phyloP scores from a whole-genome alignment of 2,113 vertebrate species.

The Bucco capensis region DNA sequence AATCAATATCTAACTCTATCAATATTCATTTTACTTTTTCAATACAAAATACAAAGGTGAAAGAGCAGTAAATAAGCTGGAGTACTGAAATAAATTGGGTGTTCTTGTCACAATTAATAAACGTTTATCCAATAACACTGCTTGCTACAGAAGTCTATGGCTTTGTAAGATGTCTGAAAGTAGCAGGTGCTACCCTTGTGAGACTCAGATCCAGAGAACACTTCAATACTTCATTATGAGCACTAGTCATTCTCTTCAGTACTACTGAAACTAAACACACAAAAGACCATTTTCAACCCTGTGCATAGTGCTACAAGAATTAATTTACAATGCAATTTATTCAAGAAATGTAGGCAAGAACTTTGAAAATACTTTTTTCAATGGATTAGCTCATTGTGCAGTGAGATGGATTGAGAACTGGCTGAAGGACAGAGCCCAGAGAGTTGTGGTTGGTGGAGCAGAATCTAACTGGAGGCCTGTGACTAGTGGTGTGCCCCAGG shows the following conservation, averaged over 20 bases:
- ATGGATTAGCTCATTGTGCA: neutral
- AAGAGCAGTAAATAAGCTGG: slow-evolving; percentile 81
- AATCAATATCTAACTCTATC: slow-evolving; percentile 82
- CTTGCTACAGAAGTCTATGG: slow-evolving; percentile 47
- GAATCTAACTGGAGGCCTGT: no score
- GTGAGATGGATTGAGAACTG: no score
- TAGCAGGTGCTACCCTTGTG: slow-evolving; percentile 18
- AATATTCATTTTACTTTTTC: slow-evolving; percentile 85
- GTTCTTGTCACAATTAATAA: slow-evolving; percentile 85
- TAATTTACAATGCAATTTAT: neutral
- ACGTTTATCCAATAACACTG: slow-evolving; percentile 70
- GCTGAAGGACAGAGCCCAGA: no score
- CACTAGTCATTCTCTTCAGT: neutral
- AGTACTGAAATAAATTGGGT: slow-evolving; percentile 78
- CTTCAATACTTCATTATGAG: neutral
- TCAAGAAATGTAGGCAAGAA: neutral
- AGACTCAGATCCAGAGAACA: neutral
- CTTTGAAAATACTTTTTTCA: neutral
- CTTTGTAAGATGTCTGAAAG: slow-evolving; percentile 37
- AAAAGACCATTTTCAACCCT: neutral
- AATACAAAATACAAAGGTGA: slow-evolving; percentile 81
- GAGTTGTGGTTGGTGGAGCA: no score
- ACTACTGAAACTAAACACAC: neutral
- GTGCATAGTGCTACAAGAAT: neutral
- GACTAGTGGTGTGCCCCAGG: no score